Evolutionary conservation across 2,113 vertebrate species (phyloP).

Genomic region (Sprattus sprattus): DNA sequence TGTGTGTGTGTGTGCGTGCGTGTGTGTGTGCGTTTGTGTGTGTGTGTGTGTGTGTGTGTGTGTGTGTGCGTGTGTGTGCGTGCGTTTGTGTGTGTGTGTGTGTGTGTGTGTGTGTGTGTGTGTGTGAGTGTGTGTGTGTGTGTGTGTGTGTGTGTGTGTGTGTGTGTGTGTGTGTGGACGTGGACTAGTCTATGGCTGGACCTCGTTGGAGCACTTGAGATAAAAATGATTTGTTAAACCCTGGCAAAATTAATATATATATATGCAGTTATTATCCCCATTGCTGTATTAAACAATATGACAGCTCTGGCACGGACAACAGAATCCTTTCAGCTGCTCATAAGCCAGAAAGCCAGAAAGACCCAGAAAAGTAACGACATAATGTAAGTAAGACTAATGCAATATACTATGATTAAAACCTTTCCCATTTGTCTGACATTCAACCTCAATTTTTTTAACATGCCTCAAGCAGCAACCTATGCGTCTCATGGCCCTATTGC

Average conservation of each 20-base stretch:
- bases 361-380: not conserved
- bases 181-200: not conserved
- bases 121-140: too few relatives aligned
- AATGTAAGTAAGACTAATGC: not conserved
- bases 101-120: too few relatives aligned
- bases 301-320: not conserved
- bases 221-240: not conserved
- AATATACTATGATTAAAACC: not conserved
- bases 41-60: too few relatives aligned
- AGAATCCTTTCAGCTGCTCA: not conserved
- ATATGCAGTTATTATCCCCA: not conserved
- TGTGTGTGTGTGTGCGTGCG: too few relatives aligned
- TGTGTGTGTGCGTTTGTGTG: too few relatives aligned
- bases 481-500: not conserved
- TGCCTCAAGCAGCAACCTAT: not conserved
- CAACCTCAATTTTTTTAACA: not conserved
- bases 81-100: too few relatives aligned
- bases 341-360: not conserved
- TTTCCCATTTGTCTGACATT: not conserved
- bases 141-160: too few relatives aligned
- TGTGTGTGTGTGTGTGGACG: too few relatives aligned
- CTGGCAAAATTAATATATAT: too few relatives aligned
- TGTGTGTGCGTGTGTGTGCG: too few relatives aligned
- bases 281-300: not conserved
- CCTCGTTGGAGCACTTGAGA: not conserved